phyloP scores from a whole-genome alignment of 2,797 vertebrate species.

The Mormyrus proboscirostris region DNA sequence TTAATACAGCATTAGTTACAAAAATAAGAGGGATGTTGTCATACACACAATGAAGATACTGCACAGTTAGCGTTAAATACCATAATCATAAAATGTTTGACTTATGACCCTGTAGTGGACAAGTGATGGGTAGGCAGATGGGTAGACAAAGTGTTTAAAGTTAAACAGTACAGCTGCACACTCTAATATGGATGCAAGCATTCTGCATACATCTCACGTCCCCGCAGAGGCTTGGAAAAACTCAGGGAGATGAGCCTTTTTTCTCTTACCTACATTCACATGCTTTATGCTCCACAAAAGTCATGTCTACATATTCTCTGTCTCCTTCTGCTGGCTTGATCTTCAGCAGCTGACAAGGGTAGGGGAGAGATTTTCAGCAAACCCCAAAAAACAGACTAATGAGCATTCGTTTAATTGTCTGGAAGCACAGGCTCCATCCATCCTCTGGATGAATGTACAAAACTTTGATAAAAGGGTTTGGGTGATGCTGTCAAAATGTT shows the following conservation, averaged over 20 bases:
- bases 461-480: not conserved
- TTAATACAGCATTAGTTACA: not conserved
- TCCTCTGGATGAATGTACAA: not conserved
- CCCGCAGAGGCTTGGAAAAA: not conserved
- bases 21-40: not conserved
- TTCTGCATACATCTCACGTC: not conserved
- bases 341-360: conserved; percentile 73
- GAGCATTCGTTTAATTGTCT: not conserved
- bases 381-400: not conserved
- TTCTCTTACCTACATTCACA: conserved; percentile 89
- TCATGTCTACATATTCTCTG: conserved; percentile 79
- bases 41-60: not conserved
- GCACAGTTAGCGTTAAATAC: not conserved
- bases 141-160: not conserved
- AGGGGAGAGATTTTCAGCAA: conserved; percentile 15
- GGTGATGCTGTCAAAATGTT: not conserved
- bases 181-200: not conserved
- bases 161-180: not conserved
- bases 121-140: not conserved
- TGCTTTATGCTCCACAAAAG: conserved; percentile 80
- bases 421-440: not conserved
- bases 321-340: conserved; percentile 68
- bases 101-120: not conserved
- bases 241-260: conserved; percentile 13
- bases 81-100: not conserved